Evolutionary conservation across 2,113 vertebrate genomes (phyloP), one percentile per base, ranked within the genome.

Genomic region (Nerophis ophidion): DNA sequence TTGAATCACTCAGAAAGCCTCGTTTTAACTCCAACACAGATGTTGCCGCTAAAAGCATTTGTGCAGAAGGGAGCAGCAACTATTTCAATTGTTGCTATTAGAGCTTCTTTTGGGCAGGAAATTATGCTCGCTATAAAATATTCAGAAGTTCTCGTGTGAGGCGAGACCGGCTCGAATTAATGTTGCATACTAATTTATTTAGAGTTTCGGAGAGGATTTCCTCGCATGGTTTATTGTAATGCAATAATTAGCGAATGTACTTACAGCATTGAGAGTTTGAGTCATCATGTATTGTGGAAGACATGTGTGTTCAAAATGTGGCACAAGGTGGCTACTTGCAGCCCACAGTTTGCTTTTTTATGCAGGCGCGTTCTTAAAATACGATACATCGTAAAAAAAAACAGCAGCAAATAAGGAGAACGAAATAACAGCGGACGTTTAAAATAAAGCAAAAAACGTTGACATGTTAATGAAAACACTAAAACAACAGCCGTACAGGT

Each of bases 71-170:
- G 63, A 35, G 52, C 63, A 42, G 15, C 72, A 81, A 76, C 77
- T 59, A 75, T 82, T 80, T 75, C 65, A 71, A 48, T 80, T 79
- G 60, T 75, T 82, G 54, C 76, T 84, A 70, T 82, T 84, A 81
- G 47, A 46, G 66, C 54, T 46, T 72, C 59, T 45, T 14, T 69
- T 54, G 15, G 2, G 8, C 47, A 51, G 57, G 65, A 62, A 69
- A 75, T 17, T 61, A 67, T 61, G 68, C 58, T 62, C 48, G 58
- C 59, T 45, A 71, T 81, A 59, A 83, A 84, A 84, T 80, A 84
- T 80, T 81, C 63, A 84, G n/a, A 57, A 63, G 63, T 44, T 70
- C 62, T 57, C 60, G 9, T 47, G 61, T 1, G 8, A 57, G 57
- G 44, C 66, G 64, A 77, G 75, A 67, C 19, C 53, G 38, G 17